phyloP scores from a whole-genome alignment of 2,113 vertebrate species.

The Plectropomus leopardus region DNA sequence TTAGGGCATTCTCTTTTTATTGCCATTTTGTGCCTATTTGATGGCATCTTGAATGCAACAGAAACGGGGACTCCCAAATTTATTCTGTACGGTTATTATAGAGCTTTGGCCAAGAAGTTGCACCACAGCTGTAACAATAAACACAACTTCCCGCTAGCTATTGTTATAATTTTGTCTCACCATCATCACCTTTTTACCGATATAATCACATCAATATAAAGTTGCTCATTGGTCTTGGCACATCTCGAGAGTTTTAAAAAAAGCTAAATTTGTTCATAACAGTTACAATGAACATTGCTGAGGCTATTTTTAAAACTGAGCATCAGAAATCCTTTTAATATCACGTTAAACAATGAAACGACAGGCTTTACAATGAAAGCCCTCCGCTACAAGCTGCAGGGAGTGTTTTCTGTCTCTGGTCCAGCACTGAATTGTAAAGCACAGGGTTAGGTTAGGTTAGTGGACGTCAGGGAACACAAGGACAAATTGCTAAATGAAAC shows the following conservation, averaged over 20 bases:
- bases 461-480: slow-evolving; percentile 72
- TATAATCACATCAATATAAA: background rate
- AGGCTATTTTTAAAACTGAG: background rate
- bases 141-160: background rate
- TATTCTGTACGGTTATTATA: background rate
- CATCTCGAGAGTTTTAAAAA: no score
- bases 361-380: background rate
- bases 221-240: no score
- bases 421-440: slow-evolving; percentile 62
- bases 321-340: slow-evolving; percentile 10
- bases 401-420: slow-evolving; percentile 44
- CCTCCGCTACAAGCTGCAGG: slow-evolving; percentile 26
- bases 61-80: background rate
- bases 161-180: background rate
- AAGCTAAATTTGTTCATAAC: no score
- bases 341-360: slow-evolving; percentile 8
- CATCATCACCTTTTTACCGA: background rate
- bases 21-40: background rate
- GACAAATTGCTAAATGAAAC: slow-evolving; percentile 83
- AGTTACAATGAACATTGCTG: background rate
- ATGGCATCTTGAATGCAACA: background rate
- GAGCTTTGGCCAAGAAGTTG: background rate
- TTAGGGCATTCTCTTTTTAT: background rate
- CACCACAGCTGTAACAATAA: background rate
- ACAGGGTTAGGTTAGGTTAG: slow-evolving; percentile 73